Base-by-base conservation (phyloP, 2,797 vertebrate genomes). In the Muscicapa striata region DNA sequence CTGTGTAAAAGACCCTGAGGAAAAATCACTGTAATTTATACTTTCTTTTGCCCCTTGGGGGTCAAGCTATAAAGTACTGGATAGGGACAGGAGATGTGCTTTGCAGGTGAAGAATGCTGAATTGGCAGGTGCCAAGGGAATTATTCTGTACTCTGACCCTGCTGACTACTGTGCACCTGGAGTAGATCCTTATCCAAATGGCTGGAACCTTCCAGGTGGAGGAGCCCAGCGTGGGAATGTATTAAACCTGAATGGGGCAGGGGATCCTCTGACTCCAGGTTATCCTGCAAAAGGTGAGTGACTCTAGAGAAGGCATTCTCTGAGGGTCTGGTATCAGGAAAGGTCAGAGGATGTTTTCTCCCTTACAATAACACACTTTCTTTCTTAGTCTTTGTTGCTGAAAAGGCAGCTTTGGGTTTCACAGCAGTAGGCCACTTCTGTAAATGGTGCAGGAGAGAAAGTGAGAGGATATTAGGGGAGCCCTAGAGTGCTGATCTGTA, bases 81-180 rank as follows among this genome's bases (percentile, higher is more conserved):
- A 52, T 79, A 82, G 43, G 59, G 68, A 95, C 32, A 6, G 6
- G 29, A 89, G 67, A 49, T 75, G 30, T 95, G 17, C 49, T 94
- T 81, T 95, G 29, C 83, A 99, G 99, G 99, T 99, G 96, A 99
- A 98, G 96, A 99, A 99, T 26, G 99, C 99, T 51, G 97, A 99
- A 88, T 48, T 98, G 78, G 98, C 98, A 0, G 99, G 99, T 67
- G 99, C 99, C 45, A 98, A 97, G 59, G 99, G 98, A 52, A 85
- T 99, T 87, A 98, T 99, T 95, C 97, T 99, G 74, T 99, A 98
- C 95, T 99, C 99, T 13, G 99, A 99, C 83, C 99, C 99, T 45
- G 99, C 98, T 45, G 98, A 99, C 97, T 99, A 99, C 96, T 98
- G 98, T 3, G 98, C 98, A 14, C 84, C 96, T 14, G 98, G 98